Conservation (phyloP, 2,113 vertebrate genomes). For the Laticauda laticaudata region DNA sequence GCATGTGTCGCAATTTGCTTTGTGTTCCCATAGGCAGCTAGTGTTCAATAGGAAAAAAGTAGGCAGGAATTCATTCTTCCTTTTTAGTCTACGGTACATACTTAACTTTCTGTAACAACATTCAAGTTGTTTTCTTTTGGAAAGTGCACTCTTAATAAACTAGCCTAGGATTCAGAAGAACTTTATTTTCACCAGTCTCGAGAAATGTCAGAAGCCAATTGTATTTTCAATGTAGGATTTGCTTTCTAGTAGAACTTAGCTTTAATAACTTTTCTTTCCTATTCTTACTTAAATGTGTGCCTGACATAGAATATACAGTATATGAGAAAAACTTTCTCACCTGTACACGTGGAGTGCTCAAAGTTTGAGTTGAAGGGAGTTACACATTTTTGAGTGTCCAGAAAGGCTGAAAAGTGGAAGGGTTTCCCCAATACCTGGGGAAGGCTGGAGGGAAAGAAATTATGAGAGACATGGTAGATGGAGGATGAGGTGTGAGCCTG, state of each 20-base stretch:
- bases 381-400: neutral
- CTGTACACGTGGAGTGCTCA: neutral
- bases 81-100: accelerated
- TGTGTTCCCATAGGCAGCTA: slow-evolving; percentile 9
- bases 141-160: neutral
- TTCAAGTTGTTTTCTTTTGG: neutral
- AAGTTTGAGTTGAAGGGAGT: neutral
- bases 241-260: neutral
- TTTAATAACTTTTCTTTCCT: neutral
- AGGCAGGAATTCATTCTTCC: slow-evolving; percentile 4
- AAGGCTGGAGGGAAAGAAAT: neutral
- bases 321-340: neutral
- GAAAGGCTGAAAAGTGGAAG: neutral
- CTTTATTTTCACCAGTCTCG: neutral
- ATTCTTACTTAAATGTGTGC: neutral
- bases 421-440: neutral
- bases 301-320: neutral
- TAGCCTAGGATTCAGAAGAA: neutral
- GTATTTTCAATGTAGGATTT: neutral
- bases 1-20: slow-evolving; percentile 2
- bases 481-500: neutral
- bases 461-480: neutral
- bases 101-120: slow-evolving; percentile 12
- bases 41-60: slow-evolving; percentile 19
- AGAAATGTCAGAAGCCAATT: neutral